A percentile compares a stretch with the other conserved stretches of the same genome.
Evolutionary conservation across 2,888 invertebrate species (phyloP).

Genomic region (Argyra leucocephala): DNA sequence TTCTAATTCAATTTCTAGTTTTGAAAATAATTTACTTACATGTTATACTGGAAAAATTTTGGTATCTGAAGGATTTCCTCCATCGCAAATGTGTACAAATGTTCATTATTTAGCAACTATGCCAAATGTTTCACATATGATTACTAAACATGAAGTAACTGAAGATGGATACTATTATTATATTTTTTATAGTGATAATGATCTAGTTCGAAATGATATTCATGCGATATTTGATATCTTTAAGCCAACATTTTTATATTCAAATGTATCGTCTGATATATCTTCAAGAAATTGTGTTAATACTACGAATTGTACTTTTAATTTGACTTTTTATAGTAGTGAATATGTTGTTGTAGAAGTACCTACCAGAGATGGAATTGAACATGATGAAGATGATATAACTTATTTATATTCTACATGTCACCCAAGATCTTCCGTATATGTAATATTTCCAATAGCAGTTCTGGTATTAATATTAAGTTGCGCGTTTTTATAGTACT

Average conservation of each 20-base stretch:
- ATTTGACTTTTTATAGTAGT: conserved; percentile 60
- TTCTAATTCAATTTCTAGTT: conserved; percentile 69
- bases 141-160: conserved; percentile 59
- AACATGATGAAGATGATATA: conserved; percentile 63
- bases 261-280: conserved; percentile 35
- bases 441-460: conserved; percentile 68
- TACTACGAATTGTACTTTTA: conserved; percentile 65
- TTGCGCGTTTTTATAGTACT: conserved; percentile 66
- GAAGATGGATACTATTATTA: conserved; percentile 80
- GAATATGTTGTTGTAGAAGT: conserved; percentile 77
- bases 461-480: conserved; percentile 65
- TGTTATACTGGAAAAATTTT: conserved; percentile 70
- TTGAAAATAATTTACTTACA: conserved; percentile 63
- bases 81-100: conserved; percentile 57
- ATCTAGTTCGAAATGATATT: conserved; percentile 66
- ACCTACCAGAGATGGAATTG: conserved; percentile 70
- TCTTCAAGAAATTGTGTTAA: conserved; percentile 58
- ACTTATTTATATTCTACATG: conserved; percentile 66
- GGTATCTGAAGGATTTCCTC: conserved; percentile 61
- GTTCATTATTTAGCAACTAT: conserved; percentile 54
- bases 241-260: conserved; percentile 72
- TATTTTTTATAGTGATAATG: conserved; percentile 81
- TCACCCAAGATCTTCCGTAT: conserved; percentile 67
- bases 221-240: conserved; percentile 76
- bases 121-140: conserved; percentile 54